These are phyloP conservation scores for Pristiophorus japonicus DNA, from an alignment of 2,113 vertebrate genomes.

Conservation along the genomic window DNA sequence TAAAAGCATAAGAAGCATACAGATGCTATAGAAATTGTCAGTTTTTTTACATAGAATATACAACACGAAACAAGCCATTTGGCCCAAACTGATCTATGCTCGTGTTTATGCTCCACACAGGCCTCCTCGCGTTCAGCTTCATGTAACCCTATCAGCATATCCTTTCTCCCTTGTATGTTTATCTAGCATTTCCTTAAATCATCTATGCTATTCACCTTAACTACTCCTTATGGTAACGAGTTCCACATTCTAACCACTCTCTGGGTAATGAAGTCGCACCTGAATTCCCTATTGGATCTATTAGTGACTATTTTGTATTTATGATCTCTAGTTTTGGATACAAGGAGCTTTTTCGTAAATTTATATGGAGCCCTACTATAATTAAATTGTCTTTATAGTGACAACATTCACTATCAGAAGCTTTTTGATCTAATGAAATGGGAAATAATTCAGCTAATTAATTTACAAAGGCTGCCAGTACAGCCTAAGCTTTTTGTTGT, in stretches of 20 bases:
- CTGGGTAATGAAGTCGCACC: background rate
- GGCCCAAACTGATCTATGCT: background rate
- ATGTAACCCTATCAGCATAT: background rate
- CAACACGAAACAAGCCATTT: background rate
- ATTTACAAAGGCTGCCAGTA: background rate
- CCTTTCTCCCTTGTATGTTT: background rate
- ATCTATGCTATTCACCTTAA: background rate
- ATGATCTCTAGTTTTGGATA: background rate
- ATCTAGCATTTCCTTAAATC: background rate
- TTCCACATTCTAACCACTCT: background rate
- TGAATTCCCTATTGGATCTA: background rate
- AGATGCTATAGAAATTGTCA: background rate
- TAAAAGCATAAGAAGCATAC: background rate
- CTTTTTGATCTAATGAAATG: background rate
- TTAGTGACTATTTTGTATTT: background rate
- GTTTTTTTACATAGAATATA: background rate
- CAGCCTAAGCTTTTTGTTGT: background rate
- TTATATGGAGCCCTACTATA: background rate
- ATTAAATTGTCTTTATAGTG: background rate
- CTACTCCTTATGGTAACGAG: background rate
- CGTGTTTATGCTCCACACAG: background rate
- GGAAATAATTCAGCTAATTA: background rate
- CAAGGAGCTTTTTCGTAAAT: background rate
- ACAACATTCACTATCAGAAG: background rate
- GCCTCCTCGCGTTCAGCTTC: background rate